Conservation (phyloP, 2,888 invertebrate genomes). For the Rapana venosa region DNA sequence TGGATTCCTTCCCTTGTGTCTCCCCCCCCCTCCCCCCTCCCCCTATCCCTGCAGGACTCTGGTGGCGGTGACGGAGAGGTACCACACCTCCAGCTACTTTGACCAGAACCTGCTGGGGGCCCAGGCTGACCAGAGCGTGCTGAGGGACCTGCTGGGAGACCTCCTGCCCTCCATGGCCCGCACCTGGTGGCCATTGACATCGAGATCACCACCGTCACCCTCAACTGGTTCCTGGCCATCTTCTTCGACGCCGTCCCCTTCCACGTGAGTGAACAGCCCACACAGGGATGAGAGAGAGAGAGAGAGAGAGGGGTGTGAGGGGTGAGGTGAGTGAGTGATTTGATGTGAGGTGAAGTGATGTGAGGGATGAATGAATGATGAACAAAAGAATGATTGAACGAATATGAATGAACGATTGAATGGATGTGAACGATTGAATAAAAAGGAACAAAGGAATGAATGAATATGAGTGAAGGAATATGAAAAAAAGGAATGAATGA, state of each 20-base stretch:
- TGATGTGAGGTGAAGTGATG: no score
- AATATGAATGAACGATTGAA: no score
- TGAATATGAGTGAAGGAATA: no score
- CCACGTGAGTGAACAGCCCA: constrained; percentile 73
- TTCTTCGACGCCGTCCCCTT: constrained; percentile 81
- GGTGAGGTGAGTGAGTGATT: background rate
- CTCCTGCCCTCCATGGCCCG: constrained; percentile 78
- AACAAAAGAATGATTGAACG: no score
- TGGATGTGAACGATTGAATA: no score
- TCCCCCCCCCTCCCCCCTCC: no score
- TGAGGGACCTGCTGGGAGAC: constrained; percentile 79
- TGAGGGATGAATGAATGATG: no score
- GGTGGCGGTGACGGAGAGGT: constrained; percentile 81
- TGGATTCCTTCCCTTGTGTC: no score
- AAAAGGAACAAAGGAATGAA: no score
- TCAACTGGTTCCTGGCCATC: constrained; percentile 81
- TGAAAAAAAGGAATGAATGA: no score
- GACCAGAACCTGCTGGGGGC: constrained; percentile 80
- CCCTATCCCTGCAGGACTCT: constrained; percentile 75
- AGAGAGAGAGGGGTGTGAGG: background rate
- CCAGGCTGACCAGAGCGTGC: constrained; percentile 80
- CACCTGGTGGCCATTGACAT: constrained; percentile 80
- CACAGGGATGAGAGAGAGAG: background rate
- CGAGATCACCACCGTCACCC: constrained; percentile 80
- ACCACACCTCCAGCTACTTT: constrained; percentile 80